Conservation (phyloP, 2,113 vertebrate genomes). For the Saccopteryx bilineata region DNA sequence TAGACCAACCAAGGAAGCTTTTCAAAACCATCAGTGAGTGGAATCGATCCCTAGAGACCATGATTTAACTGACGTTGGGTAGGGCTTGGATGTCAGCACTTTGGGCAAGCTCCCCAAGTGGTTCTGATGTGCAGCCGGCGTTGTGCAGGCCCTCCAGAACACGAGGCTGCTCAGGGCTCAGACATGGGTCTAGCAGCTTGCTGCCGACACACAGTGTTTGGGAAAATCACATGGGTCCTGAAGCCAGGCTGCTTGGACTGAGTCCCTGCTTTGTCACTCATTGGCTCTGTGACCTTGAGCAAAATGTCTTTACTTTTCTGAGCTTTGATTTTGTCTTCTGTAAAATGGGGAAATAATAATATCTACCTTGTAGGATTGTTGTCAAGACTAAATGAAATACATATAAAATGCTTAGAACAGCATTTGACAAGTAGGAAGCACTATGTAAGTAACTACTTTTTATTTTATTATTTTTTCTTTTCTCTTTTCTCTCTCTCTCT, state of each 20-base stretch:
- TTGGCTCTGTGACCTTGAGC: neutral
- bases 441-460: neutral
- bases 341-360: constrained; percentile 37
- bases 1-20: constrained; percentile 18
- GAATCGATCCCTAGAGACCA: neutral
- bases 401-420: constrained; percentile 29
- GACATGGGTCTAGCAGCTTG: neutral
- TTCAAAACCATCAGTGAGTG: neutral
- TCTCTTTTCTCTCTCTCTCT: too few species aligned
- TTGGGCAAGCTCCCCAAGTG: neutral
- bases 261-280: neutral
- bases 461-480: too few species aligned
- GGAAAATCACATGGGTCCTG: neutral
- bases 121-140: neutral
- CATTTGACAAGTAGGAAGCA: constrained; percentile 27
- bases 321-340: neutral
- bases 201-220: neutral
- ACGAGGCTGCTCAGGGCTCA: neutral
- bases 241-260: neutral
- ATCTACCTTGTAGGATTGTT: constrained; percentile 21
- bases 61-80: neutral
- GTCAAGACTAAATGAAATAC: constrained; percentile 24
- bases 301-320: neutral
- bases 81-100: neutral
- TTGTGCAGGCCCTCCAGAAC: neutral